Base-by-base conservation (phyloP, 2,113 vertebrate species). In the Elephantulus edwardii region DNA sequence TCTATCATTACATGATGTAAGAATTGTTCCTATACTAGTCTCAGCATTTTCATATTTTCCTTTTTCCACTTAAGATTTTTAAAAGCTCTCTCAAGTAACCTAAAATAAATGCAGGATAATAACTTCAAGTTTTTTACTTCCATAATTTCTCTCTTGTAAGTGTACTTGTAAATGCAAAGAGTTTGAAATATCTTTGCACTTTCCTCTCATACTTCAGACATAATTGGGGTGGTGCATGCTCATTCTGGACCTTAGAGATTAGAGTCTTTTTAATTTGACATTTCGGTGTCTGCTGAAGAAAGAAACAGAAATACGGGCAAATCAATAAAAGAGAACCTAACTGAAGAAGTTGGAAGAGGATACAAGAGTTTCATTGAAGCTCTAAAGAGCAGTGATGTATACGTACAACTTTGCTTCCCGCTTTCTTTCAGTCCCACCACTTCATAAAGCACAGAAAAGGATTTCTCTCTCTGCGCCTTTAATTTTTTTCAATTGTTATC, bases 61-160 rank as follows among this genome's bases (percentile, higher is more conserved):
- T 76, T 83, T 40, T 77, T 85, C 26, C 4, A n/a, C n/a, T n/a
- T 17, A 6, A 74, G 10, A 42, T 86, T 46, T 66, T 83, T 33
- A 33, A 44, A 78, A 79, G 44, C 22, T 85, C 58, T 52, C 50
- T 58, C 28, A 80, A 89, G 54, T 33, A 35, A 52, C 71, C 75
- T 64, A 5, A 13, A 92, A 92, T 38, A 86, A 91, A 50, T 42
- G 20, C 44, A 82, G 66, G 58, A 60, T 68, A 24, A 48, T 22
- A 40, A n/a, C 76, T 83, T 71, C 86, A 86, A 50, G 80, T 86
- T 72, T 88, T 33, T 80, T 72, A 70, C 26, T 80, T 88, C 56
- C 60, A 6, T 50, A 14, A 82, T 91, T 83, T 90, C 38, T 74
- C 44, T 71, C 50, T 90, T 86, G 40, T 42, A 35, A 52, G 17